Evolutionary conservation across 2,797 vertebrate species (phyloP), one percentile per base, ranked within the genome.

Genomic region (Acanthornis magna): DNA sequence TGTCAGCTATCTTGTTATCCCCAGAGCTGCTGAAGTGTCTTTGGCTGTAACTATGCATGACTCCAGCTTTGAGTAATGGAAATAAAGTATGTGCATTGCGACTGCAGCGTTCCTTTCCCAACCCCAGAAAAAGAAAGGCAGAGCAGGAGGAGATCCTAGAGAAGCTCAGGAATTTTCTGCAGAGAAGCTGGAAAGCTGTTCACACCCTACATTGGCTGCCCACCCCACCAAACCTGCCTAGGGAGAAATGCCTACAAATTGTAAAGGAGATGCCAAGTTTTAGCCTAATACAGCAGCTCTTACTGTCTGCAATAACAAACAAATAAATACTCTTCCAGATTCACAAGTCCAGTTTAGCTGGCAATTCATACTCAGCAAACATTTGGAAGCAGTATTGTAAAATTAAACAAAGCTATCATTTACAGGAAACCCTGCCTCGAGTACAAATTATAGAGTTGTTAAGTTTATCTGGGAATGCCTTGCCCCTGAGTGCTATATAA

Each of bases 1-100:
- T 96, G 97, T 97, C 97, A 97, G 96, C 95, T 97, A 96, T 96
- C 96, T 97, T 97, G 97, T 97, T 97, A 98, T 97, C 96, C 95
- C 91, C 91, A 88, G 94, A 97, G 96, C 97, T 95, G 97, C 95
- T 97, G 96, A 97, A 97, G 97, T 97, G 96, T 97, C 96, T 97
- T 95, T 97, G 96, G 97, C 96, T 93, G 94, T 84, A 91, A 86
- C 91, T 66, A 72, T 40, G 90, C 94, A 95, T 96, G 92, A 94
- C 97, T 97, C 95, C 67, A 2, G 90, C 96, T 96, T 67, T 96
- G 91, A 97, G 96, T 96, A 97, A 97, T 97, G 97, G 97, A 97
- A 97, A 97, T 95, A 95, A 96, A 96, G 95, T 80, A 92, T 93
- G 96, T 67, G 73, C 36, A 11, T 32, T 89, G 68, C 14, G 1